Evolutionary conservation across 2,113 vertebrate species (phyloP).

Genomic region (Ciconia boyciana): DNA sequence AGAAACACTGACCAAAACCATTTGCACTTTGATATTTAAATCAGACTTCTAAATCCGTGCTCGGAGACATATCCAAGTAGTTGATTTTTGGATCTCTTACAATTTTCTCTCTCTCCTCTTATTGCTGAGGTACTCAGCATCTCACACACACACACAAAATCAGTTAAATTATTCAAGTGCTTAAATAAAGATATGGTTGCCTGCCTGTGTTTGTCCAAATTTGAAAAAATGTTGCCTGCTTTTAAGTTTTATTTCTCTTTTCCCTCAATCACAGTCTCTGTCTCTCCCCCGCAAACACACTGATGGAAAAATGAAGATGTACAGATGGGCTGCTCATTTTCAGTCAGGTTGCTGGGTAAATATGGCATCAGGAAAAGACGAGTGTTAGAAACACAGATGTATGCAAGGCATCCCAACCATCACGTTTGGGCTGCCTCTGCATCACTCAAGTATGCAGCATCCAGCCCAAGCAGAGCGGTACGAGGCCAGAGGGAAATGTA

Average conservation of each 20-base stretch:
- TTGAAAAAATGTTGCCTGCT: neutral
- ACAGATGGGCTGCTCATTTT: neutral
- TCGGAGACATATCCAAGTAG: slow-evolving; percentile 19
- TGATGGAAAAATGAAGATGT: neutral
- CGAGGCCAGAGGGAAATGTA: slow-evolving; percentile 44
- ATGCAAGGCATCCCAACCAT: neutral
- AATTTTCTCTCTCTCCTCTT: neutral
- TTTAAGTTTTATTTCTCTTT: neutral
- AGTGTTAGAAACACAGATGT: slow-evolving; percentile 41
- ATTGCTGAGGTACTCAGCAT: neutral
- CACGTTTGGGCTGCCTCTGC: slow-evolving; percentile 38
- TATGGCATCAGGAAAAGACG: slow-evolving; percentile 3
- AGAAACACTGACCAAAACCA: neutral
- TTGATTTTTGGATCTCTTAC: slow-evolving; percentile 19
- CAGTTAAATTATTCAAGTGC: neutral
- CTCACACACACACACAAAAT: neutral
- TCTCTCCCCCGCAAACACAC: neutral
- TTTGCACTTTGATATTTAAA: slow-evolving; percentile 20
- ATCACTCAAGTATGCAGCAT: slow-evolving; percentile 40
- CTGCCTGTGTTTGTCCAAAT: neutral
- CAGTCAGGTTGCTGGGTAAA: slow-evolving; percentile 27
- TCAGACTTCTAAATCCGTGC: neutral
- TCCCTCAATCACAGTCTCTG: neutral
- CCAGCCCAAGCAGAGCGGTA: slow-evolving; percentile 29
- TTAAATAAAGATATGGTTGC: neutral